Evolutionary conservation across 2,797 vertebrate species (phyloP).

Genomic region (Sandelia bainsii): DNA sequence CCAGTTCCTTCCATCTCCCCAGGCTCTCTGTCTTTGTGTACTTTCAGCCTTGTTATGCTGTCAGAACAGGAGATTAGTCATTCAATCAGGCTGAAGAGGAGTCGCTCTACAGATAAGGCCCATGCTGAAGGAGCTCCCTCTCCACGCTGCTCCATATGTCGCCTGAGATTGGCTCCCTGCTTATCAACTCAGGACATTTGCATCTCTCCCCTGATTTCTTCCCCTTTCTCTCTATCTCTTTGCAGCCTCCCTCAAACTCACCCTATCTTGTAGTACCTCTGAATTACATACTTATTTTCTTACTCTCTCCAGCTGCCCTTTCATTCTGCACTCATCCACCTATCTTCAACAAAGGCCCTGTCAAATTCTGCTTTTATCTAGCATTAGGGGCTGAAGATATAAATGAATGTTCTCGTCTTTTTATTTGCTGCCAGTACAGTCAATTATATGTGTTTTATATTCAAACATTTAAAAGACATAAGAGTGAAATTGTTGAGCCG

Average conservation of each 20-base stretch:
- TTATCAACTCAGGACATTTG: conserved; percentile 75
- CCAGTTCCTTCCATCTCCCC: conserved; percentile 56
- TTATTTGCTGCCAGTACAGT: conserved; percentile 50
- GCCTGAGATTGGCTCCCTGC: conserved; percentile 68
- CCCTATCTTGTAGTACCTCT: conserved; percentile 45
- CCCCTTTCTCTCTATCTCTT: conserved; percentile 30
- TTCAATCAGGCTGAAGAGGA: conserved; percentile 82
- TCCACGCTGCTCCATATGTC: conserved; percentile 71
- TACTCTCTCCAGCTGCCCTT: conserved; percentile 25
- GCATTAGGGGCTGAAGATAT: conserved; percentile 43
- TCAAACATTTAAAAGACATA: conserved; percentile 62
- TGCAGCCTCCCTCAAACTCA: conserved; percentile 40
- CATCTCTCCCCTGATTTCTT: conserved; percentile 59
- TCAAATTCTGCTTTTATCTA: conserved; percentile 61
- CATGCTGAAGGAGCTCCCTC: conserved; percentile 74
- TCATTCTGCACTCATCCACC: conserved; percentile 48
- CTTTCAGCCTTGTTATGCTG: conserved; percentile 75
- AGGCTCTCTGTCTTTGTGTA: conserved; percentile 68
- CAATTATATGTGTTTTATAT: conserved; percentile 61
- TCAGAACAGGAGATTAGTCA: conserved; percentile 83
- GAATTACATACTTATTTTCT: conserved; percentile 51
- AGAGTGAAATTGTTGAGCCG: conserved; percentile 56
- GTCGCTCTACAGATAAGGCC: conserved; percentile 77
- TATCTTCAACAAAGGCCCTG: conserved; percentile 54
- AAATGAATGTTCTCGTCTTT: conserved; percentile 40